These are phyloP conservation scores for Agrochola macilenta DNA, from an alignment of 2,888 invertebrate genomes.

Conservation along the genomic window DNA sequence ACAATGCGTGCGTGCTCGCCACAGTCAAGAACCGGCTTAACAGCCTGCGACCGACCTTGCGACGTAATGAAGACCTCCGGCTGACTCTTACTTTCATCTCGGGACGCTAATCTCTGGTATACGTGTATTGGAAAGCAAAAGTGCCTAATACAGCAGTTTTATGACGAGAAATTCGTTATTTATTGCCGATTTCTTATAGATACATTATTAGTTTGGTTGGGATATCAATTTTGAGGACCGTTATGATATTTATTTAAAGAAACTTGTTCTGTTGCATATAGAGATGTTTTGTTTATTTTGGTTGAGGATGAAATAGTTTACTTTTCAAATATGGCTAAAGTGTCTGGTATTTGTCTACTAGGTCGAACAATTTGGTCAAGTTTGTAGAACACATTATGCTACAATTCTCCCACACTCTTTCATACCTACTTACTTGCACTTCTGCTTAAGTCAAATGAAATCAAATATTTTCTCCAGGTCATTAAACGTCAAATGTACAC, in stretches of 20 bases:
- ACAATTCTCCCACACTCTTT: background rate
- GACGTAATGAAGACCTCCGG: constrained; percentile 47
- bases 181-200: constrained; percentile 24
- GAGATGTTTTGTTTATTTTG: background rate
- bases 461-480: too few relatives aligned
- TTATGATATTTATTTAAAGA: constrained; percentile 17
- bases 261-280: background rate
- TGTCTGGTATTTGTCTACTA: background rate
- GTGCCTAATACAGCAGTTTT: constrained; percentile 30
- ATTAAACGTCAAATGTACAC: too few relatives aligned
- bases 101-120: constrained; percentile 38
- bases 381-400: background rate
- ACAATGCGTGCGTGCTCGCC: constrained; percentile 7
- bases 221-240: background rate
- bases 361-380: background rate
- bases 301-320: constrained; percentile 1
- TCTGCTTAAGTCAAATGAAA: too few relatives aligned
- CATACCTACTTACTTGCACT: background rate
- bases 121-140: constrained; percentile 61
- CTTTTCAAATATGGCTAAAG: background rate
- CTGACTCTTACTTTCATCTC: constrained; percentile 60
- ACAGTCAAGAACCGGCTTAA: constrained; percentile 22
- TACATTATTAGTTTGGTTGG: background rate
- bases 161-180: constrained; percentile 46
- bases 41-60: constrained; percentile 58